Evolutionary conservation across 92 coral and sea anemone genomes (phyloP).

Genomic region (Anthopleura xanthogrammica): DNA sequence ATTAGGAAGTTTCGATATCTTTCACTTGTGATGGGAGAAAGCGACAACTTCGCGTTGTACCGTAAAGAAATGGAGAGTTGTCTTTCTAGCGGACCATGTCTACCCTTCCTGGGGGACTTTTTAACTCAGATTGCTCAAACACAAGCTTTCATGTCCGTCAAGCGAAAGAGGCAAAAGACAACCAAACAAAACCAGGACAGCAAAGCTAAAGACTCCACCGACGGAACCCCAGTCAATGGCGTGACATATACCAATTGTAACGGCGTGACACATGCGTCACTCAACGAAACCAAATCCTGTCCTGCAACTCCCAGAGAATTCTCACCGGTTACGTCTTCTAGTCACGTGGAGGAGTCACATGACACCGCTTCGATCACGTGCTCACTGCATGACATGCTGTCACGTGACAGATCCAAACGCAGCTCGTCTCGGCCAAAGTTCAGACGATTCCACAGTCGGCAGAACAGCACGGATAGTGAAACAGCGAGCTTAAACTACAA

Average conservation of each 20-base stretch:
- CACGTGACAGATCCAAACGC: slow-evolving; percentile 44
- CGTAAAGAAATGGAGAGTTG: slow-evolving; percentile 72
- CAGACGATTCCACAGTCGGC: slow-evolving; percentile 63
- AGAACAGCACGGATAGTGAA: slow-evolving; percentile 63
- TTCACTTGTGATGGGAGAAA: slow-evolving; percentile 88
- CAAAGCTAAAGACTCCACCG: slow-evolving; percentile 13
- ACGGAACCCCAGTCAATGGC: slow-evolving; percentile 39
- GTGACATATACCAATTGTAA: slow-evolving; percentile 26
- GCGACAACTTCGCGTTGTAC: slow-evolving; percentile 84
- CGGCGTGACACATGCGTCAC: slow-evolving; percentile 44
- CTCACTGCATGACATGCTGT: slow-evolving; percentile 29
- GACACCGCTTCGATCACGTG: slow-evolving; percentile 46
- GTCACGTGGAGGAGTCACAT: slow-evolving; percentile 29
- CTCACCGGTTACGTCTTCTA: slow-evolving; percentile 39
- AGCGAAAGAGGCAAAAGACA: slow-evolving; percentile 48
- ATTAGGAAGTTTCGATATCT: slow-evolving; percentile 90
- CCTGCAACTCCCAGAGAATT: slow-evolving; percentile 49
- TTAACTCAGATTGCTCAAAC: slow-evolving; percentile 96
- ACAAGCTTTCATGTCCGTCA: slow-evolving; percentile 80
- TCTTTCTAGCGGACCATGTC: slow-evolving; percentile 60
- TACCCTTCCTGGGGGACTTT: slow-evolving; percentile 92
- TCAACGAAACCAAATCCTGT: slow-evolving; percentile 19
- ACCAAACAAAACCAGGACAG: slow-evolving; percentile 28
- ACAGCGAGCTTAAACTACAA: slow-evolving; percentile 49
- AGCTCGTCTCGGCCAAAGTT: slow-evolving; percentile 51